A percentile compares a stretch with the other conserved stretches of the same genome.
phyloP scores from a whole-genome alignment of 2,888 invertebrate genomes.

The Lithosia quadra region DNA sequence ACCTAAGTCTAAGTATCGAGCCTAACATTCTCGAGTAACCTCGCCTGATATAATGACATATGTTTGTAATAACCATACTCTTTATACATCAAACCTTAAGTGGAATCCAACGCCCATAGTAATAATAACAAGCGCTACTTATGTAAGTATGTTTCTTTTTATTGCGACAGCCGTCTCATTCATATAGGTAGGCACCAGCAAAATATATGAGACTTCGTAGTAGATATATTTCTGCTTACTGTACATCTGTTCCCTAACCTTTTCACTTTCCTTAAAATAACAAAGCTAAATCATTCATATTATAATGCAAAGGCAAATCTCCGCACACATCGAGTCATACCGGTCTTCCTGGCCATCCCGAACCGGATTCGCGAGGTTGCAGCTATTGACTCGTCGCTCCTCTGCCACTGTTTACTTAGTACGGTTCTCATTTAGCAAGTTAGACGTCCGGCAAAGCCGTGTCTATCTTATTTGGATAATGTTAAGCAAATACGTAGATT shows the following conservation, averaged over 20 bases:
- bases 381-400: constrained; percentile 63
- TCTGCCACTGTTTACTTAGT: constrained; percentile 69
- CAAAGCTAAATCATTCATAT: not conserved
- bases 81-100: no score
- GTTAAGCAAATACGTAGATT: constrained; percentile 71
- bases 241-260: not conserved
- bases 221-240: not conserved
- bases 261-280: not conserved
- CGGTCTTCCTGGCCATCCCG: constrained; percentile 36
- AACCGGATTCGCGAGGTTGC: constrained; percentile 51
- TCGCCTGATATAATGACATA: not conserved
- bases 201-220: not conserved
- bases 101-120: not conserved
- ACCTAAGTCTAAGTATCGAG: no score
- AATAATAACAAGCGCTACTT: not conserved
- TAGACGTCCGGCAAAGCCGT: constrained; percentile 70
- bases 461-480: constrained; percentile 80
- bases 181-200: not conserved
- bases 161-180: not conserved
- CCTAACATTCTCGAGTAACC: no score
- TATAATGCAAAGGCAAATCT: constrained; percentile 28
- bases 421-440: constrained; percentile 80
- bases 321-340: constrained; percentile 32
- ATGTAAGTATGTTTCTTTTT: no score
- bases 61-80: not conserved